A percentile compares a stretch with the other conserved stretches of the same genome.
Evolutionary conservation across 2,797 vertebrate genomes (phyloP).

Genomic region (Podarcis siculus): DNA sequence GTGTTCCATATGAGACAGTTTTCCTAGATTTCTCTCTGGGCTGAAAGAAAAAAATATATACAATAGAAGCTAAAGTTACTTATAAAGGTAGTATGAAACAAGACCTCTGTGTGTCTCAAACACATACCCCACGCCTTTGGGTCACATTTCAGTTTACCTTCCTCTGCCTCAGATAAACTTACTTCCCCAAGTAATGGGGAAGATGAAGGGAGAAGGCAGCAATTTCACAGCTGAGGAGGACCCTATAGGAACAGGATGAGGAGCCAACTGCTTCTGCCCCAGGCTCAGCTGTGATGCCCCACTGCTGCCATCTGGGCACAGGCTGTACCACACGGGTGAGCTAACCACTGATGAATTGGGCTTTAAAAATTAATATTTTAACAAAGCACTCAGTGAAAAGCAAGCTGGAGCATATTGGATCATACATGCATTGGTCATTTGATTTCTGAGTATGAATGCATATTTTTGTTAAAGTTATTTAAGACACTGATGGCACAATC

Average conservation of each 20-base stretch:
- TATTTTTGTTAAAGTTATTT: neutral
- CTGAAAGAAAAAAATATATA: constrained; percentile 47
- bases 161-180: neutral
- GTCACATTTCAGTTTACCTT: neutral
- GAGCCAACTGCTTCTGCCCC: neutral
- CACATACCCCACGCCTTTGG: neutral
- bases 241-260: neutral
- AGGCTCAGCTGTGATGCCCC: neutral
- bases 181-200: neutral
- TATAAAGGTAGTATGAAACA: neutral
- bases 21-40: constrained; percentile 14
- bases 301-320: neutral
- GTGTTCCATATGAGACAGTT: neutral
- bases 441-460: neutral
- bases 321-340: neutral
- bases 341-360: neutral
- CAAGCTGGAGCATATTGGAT: neutral
- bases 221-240: neutral
- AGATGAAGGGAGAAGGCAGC: neutral
- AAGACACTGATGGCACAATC: neutral
- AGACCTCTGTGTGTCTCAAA: fast-evolving
- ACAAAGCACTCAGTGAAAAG: neutral
- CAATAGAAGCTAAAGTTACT: neutral
- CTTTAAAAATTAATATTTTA: neutral
- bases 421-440: neutral